These are phyloP conservation scores for Bos indicus DNA, from an alignment of 2,113 vertebrate genomes.

Conservation along the genomic window DNA sequence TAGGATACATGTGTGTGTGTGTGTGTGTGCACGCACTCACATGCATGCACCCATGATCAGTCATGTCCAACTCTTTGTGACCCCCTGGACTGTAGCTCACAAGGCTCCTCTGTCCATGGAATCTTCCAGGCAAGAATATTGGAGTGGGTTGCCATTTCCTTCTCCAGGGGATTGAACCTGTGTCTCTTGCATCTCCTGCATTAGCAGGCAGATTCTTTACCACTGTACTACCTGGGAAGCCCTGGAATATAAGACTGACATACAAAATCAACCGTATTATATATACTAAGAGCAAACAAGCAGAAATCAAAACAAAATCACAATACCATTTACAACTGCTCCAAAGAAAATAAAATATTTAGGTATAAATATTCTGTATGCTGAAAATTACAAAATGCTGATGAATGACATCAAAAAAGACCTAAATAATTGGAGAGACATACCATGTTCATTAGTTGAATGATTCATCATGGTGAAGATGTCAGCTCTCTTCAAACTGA, in stretches of 20 bases:
- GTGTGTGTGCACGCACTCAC: too few relatives aligned
- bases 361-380: background rate
- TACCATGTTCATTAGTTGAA: background rate
- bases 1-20: background rate
- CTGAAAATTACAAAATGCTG: background rate
- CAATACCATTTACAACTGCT: background rate
- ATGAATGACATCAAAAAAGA: background rate
- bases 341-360: background rate
- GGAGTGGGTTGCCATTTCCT: background rate
- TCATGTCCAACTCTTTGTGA: fast-evolving
- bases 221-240: background rate
- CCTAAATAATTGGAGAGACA: background rate
- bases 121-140: background rate
- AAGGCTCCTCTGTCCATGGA: background rate
- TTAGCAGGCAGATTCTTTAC: background rate
- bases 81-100: background rate
- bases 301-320: background rate
- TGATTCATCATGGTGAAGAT: background rate
- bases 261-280: background rate
- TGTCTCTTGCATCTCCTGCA: background rate
- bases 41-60: background rate
- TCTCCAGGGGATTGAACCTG: background rate
- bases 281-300: background rate
- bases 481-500: background rate
- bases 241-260: background rate